phyloP scores from a whole-genome alignment of 2,888 invertebrate species.

The Rhogogaster chlorosoma region DNA sequence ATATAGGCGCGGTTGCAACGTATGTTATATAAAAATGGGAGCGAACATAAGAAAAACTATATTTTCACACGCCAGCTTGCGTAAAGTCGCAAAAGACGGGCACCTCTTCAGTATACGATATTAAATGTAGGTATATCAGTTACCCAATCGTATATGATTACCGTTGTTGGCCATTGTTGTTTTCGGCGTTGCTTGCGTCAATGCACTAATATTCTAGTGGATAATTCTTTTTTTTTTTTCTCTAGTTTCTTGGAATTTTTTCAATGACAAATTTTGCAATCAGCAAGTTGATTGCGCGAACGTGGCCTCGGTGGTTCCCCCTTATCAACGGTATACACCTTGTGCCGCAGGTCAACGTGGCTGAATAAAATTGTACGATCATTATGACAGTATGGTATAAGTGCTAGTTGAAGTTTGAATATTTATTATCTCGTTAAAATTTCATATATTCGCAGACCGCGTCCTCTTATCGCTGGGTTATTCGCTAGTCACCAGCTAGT shows the following conservation, averaged over 20 bases:
- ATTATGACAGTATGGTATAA: background rate
- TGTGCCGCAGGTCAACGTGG: background rate
- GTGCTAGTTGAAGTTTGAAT: background rate
- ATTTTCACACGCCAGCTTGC: no score
- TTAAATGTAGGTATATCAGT: background rate
- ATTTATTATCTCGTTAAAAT: conserved; percentile 5
- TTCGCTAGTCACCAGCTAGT: background rate
- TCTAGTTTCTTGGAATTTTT: background rate
- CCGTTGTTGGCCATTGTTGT: background rate
- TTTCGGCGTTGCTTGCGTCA: background rate
- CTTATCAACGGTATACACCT: background rate
- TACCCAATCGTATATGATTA: background rate
- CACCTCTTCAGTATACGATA: no score
- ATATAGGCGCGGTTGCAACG: no score
- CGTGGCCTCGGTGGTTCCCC: background rate
- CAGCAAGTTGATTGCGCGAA: background rate
- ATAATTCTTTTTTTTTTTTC: background rate
- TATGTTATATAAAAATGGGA: no score
- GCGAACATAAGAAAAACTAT: no score
- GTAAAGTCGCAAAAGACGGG: no score
- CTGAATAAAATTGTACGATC: conserved; percentile 1
- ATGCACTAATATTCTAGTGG: background rate
- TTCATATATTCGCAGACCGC: background rate
- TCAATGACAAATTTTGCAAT: conserved; percentile 17
- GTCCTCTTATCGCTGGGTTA: background rate